Percentiles rank a stretch among this genome's conserved stretches.
phyloP scores from a whole-genome alignment of 2,888 invertebrate genomes.

The Ellobium chinense region DNA sequence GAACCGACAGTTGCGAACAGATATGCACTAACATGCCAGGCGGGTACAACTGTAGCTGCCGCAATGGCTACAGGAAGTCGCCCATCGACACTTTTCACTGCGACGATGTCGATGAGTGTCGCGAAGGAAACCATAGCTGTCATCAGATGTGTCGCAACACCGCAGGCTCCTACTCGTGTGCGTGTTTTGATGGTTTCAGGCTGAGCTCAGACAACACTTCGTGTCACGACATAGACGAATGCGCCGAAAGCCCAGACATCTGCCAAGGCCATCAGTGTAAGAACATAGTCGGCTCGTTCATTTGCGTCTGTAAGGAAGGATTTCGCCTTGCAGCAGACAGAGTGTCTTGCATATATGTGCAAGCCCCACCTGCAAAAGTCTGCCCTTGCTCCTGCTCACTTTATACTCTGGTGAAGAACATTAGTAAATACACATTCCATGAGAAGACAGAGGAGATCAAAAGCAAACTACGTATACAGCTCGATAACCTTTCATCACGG shows the following conservation, averaged over 20 bases:
- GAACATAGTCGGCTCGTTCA: background rate
- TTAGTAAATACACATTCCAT: background rate
- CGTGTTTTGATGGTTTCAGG: conserved; percentile 51
- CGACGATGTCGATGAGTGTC: conserved; percentile 5
- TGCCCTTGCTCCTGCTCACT: background rate
- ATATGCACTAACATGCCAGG: conserved; percentile 51
- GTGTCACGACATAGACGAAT: conserved; percentile 8
- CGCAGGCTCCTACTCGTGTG: conserved; percentile 51
- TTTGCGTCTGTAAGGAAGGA: background rate
- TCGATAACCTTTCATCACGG: background rate
- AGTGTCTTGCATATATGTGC: background rate
- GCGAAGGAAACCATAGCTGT: too few species aligned
- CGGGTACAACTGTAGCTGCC: conserved; percentile 51
- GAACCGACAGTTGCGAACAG: background rate
- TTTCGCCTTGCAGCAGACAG: background rate
- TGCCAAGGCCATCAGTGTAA: background rate
- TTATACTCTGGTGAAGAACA: background rate
- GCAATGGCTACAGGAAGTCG: conserved; percentile 50
- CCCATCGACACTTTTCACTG: conserved; percentile 7
- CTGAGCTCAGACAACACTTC: conserved; percentile 40
- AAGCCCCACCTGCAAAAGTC: background rate
- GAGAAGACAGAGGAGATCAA: background rate
- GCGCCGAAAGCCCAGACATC: background rate
- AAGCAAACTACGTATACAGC: background rate
- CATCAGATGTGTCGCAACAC: conserved; percentile 50